Evolutionary conservation across 2,888 invertebrate genomes (phyloP).

Genomic region (Coenonympha arcania): DNA sequence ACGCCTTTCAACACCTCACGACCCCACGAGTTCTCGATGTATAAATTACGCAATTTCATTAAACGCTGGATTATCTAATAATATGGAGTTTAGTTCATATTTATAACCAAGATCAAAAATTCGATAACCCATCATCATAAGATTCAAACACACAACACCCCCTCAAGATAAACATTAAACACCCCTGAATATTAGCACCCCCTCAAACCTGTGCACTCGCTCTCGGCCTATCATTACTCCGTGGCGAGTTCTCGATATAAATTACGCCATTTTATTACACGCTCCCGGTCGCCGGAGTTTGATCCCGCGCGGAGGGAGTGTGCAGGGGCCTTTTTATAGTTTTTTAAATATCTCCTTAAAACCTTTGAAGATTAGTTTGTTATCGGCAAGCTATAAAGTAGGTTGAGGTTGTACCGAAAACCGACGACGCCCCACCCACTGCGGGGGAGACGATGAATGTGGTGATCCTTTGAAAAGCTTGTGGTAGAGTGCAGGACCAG

Average conservation of each 20-base stretch:
- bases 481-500: not conserved
- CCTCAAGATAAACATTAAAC: too few relatives aligned
- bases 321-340: slow-evolving; percentile 51
- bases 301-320: slow-evolving; percentile 39
- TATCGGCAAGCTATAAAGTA: slow-evolving; percentile 62
- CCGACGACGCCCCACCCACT: not conserved
- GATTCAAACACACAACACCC: too few relatives aligned
- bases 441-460: not conserved
- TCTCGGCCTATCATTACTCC: too few relatives aligned
- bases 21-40: too few relatives aligned
- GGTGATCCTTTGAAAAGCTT: not conserved
- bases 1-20: too few relatives aligned
- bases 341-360: slow-evolving; percentile 60
- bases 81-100: too few relatives aligned
- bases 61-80: too few relatives aligned
- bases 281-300: slow-evolving; percentile 45
- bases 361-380: slow-evolving; percentile 63
- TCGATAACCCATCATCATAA: too few relatives aligned
- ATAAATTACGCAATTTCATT: too few relatives aligned
- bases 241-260: slow-evolving; percentile 47
- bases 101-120: too few relatives aligned
- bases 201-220: too few relatives aligned
- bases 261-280: slow-evolving; percentile 59
- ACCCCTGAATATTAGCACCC: too few relatives aligned
- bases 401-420: slow-evolving; percentile 35